Evolutionary conservation across 2,888 invertebrate genomes (phyloP), one percentile per base, ranked within the genome.

Genomic region (Glaucopsyche alexis): DNA sequence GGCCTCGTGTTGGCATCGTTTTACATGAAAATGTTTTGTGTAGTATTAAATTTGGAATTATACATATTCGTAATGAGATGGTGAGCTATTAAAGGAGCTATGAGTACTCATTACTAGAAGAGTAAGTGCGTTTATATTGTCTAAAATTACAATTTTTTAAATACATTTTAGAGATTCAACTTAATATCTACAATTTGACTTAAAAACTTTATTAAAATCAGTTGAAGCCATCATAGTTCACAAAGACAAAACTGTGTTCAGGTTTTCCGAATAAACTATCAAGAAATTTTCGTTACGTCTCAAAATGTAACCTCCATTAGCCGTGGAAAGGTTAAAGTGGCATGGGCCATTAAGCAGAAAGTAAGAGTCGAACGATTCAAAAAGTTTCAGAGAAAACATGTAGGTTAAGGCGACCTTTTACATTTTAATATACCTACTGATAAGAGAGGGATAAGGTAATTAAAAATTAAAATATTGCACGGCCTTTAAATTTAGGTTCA

Each of bases 261-360:
- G 60, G 5, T 9, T 60, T 14, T 29, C 60, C 60, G 29, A 60
- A 19, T 16, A 55, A 19, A 55, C 55, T 13, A 38, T 60, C 60
- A 38, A 60, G 60, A 9, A 9, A 14, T 60, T 60, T 38, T 60
- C 60, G 29, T 60, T 60, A 60, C 29, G 29, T 60, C 60, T 29
- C 60, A 38, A 38, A 60, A 60, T 29, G 60, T 60, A 60, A 13
- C 60, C 60, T 13, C 60, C 60, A 60, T 60, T 60, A 60, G 60
- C 60, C 13, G 7, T 29, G 60, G 14, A 60, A 60, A 60, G 60
- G 60, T 60, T 60, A 60, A 38, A 60, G 60, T 60, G 60, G 60
- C 60, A 19, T 19, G 60, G 13, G 13, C 60, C 60, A 60, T 60
- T 60, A 60, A 14, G 60, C 60, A 7, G 29, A 29, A 60, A 55